Conservation (phyloP, 2,888 invertebrate genomes). For the Cybosia mesomella region DNA sequence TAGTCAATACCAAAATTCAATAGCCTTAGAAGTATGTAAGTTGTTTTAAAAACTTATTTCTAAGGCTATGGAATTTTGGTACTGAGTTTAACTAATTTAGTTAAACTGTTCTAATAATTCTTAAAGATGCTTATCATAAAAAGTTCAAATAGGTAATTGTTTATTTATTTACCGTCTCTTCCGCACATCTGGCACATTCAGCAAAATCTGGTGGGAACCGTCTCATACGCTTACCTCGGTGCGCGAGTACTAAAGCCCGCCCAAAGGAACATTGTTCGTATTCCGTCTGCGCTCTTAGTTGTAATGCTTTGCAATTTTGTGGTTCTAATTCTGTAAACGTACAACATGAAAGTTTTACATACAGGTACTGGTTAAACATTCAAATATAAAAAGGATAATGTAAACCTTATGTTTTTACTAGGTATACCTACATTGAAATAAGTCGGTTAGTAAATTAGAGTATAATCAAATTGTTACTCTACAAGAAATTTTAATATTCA, state of each 20-base stretch:
- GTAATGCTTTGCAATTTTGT: constrained; percentile 72
- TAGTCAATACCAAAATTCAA: too few species aligned
- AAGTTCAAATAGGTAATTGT: background rate
- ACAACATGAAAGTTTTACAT: background rate
- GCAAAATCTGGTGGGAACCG: constrained; percentile 73
- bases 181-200: constrained; percentile 75
- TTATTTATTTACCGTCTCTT: constrained; percentile 71
- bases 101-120: background rate
- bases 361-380: background rate
- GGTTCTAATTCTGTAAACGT: constrained; percentile 71
- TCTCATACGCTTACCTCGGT: constrained; percentile 66
- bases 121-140: background rate
- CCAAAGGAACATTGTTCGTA: constrained; percentile 81
- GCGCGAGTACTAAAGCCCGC: constrained; percentile 71
- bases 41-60: too few species aligned
- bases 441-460: too few species aligned
- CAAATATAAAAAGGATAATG: background rate
- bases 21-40: too few species aligned
- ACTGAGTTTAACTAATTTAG: too few species aligned
- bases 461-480: too few species aligned
- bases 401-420: background rate
- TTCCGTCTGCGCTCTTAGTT: constrained; percentile 77
- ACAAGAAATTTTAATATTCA: too few species aligned
- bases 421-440: too few species aligned
- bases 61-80: too few species aligned